phyloP scores from a whole-genome alignment of 2,113 vertebrate species.

The Eulacestoma nigropectus region DNA sequence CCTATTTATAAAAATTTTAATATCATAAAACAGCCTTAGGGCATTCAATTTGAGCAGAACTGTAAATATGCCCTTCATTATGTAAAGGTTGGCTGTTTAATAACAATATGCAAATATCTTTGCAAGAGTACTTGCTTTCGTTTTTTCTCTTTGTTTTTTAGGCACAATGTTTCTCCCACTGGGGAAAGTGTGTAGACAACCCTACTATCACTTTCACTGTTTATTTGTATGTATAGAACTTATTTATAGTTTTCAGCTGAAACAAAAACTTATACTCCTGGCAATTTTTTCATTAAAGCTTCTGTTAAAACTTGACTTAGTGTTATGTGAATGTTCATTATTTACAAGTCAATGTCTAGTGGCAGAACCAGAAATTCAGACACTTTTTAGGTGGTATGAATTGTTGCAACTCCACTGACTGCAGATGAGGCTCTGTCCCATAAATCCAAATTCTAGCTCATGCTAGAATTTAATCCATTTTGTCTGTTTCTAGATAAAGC shows the following conservation, averaged over 20 bases:
- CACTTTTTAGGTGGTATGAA: not conserved
- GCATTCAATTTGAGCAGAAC: slow-evolving; percentile 52
- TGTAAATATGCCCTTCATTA: slow-evolving; percentile 66
- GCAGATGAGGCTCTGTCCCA: not conserved
- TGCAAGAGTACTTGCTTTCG: slow-evolving; percentile 39
- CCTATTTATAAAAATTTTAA: slow-evolving; percentile 72
- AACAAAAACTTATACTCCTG: not conserved
- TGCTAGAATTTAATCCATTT: not conserved
- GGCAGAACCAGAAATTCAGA: not conserved
- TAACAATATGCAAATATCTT: slow-evolving; percentile 59
- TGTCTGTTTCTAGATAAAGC: not conserved
- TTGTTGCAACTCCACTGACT: not conserved
- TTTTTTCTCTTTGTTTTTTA: slow-evolving; percentile 3
- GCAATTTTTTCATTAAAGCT: slow-evolving; percentile 26
- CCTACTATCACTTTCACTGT: not conserved
- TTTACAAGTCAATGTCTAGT: not conserved
- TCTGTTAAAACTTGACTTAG: not conserved
- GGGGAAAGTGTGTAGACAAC: not conserved
- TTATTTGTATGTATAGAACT: not conserved
- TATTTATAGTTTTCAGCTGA: not conserved
- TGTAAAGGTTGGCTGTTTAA: slow-evolving; percentile 50
- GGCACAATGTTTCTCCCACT: not conserved
- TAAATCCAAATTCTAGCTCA: not conserved
- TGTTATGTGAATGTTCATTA: not conserved
- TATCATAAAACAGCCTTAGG: slow-evolving; percentile 42